These are phyloP conservation scores for Eutolmus rufibarbis DNA, from an alignment of 2,888 invertebrate genomes.

Conservation along the genomic window DNA sequence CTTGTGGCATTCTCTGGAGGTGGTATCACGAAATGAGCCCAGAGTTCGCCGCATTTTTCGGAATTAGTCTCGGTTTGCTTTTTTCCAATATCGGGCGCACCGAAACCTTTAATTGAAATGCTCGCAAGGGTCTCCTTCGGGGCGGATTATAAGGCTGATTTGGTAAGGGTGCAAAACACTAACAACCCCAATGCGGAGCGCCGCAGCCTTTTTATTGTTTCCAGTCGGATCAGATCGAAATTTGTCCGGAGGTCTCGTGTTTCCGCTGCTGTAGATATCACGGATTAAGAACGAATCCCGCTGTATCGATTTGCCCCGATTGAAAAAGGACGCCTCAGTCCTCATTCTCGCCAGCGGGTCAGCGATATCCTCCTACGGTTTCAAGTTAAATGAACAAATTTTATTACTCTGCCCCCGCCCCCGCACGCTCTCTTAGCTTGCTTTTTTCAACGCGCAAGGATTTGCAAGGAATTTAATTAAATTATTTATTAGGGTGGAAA, in stretches of 20 bases:
- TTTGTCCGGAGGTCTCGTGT: constrained; percentile 14
- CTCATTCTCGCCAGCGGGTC: constrained; percentile 23
- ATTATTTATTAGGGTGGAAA: constrained; percentile 48
- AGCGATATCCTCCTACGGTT: constrained; percentile 5
- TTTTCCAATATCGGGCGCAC: constrained; percentile 11
- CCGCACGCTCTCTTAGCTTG: neutral
- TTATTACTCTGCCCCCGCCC: constrained; percentile 6
- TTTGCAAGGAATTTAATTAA: constrained; percentile 42
- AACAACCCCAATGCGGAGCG: constrained; percentile 41
- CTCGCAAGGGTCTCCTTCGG: constrained; percentile 31
- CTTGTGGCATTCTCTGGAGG: constrained; percentile 30
- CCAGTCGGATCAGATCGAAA: constrained; percentile 33
- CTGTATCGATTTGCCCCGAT: constrained; percentile 32
- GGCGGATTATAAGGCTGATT: constrained; percentile 26
- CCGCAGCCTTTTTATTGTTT: constrained; percentile 37
- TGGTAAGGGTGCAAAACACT: constrained; percentile 39
- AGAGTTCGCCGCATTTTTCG: constrained; percentile 16
- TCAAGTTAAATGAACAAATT: constrained; percentile 25
- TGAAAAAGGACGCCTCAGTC: neutral
- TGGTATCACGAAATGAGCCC: constrained; percentile 27
- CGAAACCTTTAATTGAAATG: constrained; percentile 39
- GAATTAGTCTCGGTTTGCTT: constrained; percentile 32
- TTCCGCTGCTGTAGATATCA: neutral
- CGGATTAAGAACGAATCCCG: constrained; percentile 28
- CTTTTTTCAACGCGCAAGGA: neutral